Percentiles rank a stretch among this genome's conserved stretches.
Evolutionary conservation across 2,113 vertebrate genomes (phyloP).

Genomic region (Pipa parva): DNA sequence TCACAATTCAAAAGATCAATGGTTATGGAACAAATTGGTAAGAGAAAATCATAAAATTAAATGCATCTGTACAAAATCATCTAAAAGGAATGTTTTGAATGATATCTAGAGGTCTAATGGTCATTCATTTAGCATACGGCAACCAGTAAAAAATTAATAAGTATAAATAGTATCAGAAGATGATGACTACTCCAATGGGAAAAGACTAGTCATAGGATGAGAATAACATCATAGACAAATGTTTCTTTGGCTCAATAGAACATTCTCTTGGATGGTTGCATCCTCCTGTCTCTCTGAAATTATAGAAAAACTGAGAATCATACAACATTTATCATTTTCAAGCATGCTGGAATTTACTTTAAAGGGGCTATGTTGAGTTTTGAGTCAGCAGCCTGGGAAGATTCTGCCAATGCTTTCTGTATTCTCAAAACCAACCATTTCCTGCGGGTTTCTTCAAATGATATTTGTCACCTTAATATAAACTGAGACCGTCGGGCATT

Average conservation of each 20-base stretch:
- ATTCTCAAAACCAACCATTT: too few species aligned
- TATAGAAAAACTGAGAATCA: too few species aligned
- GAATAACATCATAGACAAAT: conserved; percentile 15
- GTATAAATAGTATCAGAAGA: background rate
- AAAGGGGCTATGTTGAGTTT: too few species aligned
- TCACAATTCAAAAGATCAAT: background rate
- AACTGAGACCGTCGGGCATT: too few species aligned
- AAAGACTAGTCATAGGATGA: conserved; percentile 16
- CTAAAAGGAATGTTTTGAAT: conserved; percentile 10
- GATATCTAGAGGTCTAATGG: conserved; percentile 7
- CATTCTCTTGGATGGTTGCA: too few species aligned
- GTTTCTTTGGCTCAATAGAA: conserved; percentile 5
- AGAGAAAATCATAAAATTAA: conserved; percentile 18
- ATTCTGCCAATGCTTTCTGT: too few species aligned
- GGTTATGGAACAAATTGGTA: background rate
- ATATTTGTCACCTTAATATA: too few species aligned
- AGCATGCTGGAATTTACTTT: too few species aligned
- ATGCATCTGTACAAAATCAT: conserved; percentile 14
- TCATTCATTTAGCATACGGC: conserved; percentile 1
- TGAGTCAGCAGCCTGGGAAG: too few species aligned
- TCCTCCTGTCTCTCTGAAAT: too few species aligned
- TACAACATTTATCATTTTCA: too few species aligned
- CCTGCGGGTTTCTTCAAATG: too few species aligned
- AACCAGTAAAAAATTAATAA: conserved; percentile 5
- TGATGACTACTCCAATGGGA: background rate